Evolutionary conservation across 2,797 vertebrate genomes (phyloP).

Genomic region (Pantherophis alleghaniensis): DNA sequence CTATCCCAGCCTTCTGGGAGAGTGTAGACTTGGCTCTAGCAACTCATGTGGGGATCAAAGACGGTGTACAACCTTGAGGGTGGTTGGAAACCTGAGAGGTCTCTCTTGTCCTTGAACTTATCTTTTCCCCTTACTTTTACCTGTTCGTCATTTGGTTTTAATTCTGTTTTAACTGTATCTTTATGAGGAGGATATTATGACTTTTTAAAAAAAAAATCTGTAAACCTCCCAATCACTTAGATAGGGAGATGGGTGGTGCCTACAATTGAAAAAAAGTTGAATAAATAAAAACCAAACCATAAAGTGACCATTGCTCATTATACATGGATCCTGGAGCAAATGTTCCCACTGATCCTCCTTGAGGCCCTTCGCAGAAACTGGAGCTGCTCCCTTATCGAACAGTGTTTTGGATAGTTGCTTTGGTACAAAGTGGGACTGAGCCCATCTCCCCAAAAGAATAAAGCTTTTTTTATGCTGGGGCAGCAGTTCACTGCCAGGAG

Average conservation of each 20-base stretch:
- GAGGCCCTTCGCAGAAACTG: background rate
- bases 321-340: background rate
- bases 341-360: background rate
- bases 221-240: background rate
- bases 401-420: background rate
- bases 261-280: background rate
- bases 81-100: background rate
- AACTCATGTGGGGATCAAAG: background rate
- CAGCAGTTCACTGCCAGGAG: conserved; percentile 43
- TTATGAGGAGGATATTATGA: background rate
- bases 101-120: background rate
- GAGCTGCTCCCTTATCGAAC: background rate
- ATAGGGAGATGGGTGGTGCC: background rate
- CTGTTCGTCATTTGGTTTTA: background rate
- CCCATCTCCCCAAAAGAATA: background rate
- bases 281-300: background rate
- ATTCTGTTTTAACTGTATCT: background rate
- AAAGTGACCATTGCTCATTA: background rate
- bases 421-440: conserved; percentile 25
- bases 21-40: background rate
- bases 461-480: conserved; percentile 29
- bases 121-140: background rate
- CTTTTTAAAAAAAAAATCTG: background rate
- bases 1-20: background rate
- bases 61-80: background rate